Evolutionary conservation across 2,113 vertebrate species (phyloP).

Genomic region (Sinocyclocheilus anshuiensis): DNA sequence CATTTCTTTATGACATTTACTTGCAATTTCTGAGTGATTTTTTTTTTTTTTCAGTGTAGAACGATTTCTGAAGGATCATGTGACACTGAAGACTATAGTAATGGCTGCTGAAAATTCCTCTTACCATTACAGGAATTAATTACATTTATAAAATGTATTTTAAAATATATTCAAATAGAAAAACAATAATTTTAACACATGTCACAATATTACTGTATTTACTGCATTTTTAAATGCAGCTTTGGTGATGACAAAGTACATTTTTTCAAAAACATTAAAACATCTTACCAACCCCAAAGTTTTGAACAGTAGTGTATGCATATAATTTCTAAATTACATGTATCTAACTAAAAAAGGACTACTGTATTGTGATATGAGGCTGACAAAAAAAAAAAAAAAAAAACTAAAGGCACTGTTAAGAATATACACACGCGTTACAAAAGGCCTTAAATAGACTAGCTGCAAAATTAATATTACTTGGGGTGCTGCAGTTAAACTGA

Average conservation of each 20-base stretch:
- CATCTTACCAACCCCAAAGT: background rate
- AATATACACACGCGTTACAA: slow-evolving; percentile 72
- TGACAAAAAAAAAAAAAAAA: slow-evolving; percentile 57
- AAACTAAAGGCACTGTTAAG: slow-evolving; percentile 74
- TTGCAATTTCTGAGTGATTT: too few relatives aligned
- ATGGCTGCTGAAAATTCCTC: too few relatives aligned
- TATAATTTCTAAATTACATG: background rate
- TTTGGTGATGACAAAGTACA: background rate
- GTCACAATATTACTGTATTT: background rate
- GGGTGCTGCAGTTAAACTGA: slow-evolving; percentile 69
- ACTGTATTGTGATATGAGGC: background rate
- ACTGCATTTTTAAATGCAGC: background rate
- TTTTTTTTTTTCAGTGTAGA: too few relatives aligned
- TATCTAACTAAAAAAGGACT: background rate
- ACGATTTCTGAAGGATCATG: too few relatives aligned
- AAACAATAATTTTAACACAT: background rate
- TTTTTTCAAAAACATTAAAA: background rate
- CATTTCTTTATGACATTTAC: too few relatives aligned
- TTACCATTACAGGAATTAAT: too few relatives aligned
- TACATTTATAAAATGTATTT: too few relatives aligned
- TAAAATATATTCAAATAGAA: too few relatives aligned
- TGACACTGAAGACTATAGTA: too few relatives aligned
- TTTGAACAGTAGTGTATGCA: background rate
- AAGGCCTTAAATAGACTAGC: slow-evolving; percentile 72
- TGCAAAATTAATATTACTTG: slow-evolving; percentile 79